These are phyloP conservation scores for Agrochola lota DNA, from an alignment of 2,888 invertebrate species.

Conservation along the genomic window DNA sequence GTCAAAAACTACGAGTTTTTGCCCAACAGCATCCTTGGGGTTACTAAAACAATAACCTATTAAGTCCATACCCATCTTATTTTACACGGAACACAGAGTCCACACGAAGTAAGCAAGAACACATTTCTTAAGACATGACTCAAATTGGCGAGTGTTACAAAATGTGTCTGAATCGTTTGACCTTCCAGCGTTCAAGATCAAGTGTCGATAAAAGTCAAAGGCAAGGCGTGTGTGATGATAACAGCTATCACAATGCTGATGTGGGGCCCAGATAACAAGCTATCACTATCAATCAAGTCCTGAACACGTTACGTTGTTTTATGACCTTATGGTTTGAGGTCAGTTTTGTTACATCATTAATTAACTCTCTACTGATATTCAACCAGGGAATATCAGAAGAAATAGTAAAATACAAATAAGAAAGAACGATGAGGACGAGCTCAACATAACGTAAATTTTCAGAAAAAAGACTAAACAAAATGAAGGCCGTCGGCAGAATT, in stretches of 20 bases:
- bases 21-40: neutral
- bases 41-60: neutral
- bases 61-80: neutral
- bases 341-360: slow-evolving; percentile 2
- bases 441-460: neutral
- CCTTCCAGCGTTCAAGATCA: slow-evolving; percentile 49
- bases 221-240: slow-evolving; percentile 42
- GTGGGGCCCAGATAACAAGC: slow-evolving; percentile 22
- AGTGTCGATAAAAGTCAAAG: slow-evolving; percentile 37
- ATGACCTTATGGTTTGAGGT: slow-evolving; percentile 16
- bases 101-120: neutral
- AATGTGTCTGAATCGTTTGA: slow-evolving; percentile 29
- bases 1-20: neutral
- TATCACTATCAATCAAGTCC: slow-evolving; percentile 41
- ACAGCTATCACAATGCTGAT: slow-evolving; percentile 40
- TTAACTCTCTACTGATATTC: neutral
- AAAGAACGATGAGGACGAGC: neutral
- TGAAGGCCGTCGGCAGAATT: neutral
- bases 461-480: neutral
- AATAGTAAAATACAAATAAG: neutral
- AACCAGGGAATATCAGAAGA: neutral
- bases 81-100: neutral
- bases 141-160: slow-evolving; percentile 4
- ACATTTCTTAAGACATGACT: slow-evolving; percentile 1
- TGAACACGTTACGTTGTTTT: slow-evolving; percentile 6